These are phyloP conservation scores for Leptopilina myrica DNA, from an alignment of 2,888 invertebrate species.

Conservation along the genomic window DNA sequence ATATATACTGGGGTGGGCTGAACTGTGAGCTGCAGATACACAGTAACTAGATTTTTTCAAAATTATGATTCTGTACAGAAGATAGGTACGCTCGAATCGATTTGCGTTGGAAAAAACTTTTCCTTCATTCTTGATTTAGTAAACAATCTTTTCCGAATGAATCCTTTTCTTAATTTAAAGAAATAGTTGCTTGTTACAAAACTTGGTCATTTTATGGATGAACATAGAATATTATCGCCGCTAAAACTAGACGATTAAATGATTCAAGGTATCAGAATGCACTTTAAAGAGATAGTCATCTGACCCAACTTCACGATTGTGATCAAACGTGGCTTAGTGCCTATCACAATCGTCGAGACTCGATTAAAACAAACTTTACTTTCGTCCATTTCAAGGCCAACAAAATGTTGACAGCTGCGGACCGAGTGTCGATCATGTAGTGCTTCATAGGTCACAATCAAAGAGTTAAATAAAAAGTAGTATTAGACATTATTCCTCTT, in stretches of 20 bases:
- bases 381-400: conserved; percentile 11
- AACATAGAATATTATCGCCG: background rate
- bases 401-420: conserved; percentile 17
- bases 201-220: too few relatives aligned
- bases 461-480: conserved; percentile 19
- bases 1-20: background rate
- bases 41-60: conserved; percentile 15
- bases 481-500: background rate
- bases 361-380: conserved; percentile 22
- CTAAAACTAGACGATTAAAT: background rate
- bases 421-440: conserved; percentile 19
- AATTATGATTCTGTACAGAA: background rate
- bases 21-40: conserved; percentile 25
- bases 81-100: background rate
- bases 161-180: too few relatives aligned
- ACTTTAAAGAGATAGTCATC: conserved; percentile 20
- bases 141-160: background rate
- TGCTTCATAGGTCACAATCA: conserved; percentile 10
- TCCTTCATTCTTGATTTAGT: background rate
- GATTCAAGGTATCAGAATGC: background rate
- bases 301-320: background rate
- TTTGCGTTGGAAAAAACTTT: background rate
- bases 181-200: too few relatives aligned
- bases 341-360: conserved; percentile 20
- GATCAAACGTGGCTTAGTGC: conserved; percentile 18